These are phyloP conservation scores for Myopa tessellatipennis DNA, from an alignment of 2,888 invertebrate species.

Conservation along the genomic window DNA sequence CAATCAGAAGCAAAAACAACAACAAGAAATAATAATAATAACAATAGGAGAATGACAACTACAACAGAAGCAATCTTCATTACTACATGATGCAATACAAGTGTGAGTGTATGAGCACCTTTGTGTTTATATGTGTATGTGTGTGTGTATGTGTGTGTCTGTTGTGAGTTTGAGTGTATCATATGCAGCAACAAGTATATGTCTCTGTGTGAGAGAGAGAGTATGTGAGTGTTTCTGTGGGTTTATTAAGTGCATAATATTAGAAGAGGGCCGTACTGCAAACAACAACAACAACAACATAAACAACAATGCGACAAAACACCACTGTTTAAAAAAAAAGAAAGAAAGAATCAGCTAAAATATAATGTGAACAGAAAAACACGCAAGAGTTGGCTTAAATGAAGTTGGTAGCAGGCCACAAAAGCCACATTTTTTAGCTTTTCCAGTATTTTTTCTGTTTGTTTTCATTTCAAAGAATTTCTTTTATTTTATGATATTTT, in stretches of 20 bases:
- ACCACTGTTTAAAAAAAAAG: not conserved
- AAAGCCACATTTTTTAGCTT: not conserved
- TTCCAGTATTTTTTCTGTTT: too few species aligned
- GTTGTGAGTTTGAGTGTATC: not conserved
- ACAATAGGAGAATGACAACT: not conserved
- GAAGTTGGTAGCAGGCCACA: slow-evolving; percentile 9
- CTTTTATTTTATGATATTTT: not conserved
- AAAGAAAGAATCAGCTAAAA: not conserved
- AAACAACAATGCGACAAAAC: not conserved
- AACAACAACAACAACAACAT: not conserved
- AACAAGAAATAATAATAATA: not conserved
- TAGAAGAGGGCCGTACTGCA: not conserved
- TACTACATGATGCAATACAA: not conserved
- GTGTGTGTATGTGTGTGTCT: not conserved
- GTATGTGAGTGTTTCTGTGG: not conserved
- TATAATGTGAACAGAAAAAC: not conserved
- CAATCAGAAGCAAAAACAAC: not conserved
- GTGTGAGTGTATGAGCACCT: not conserved
- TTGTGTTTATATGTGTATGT: not conserved
- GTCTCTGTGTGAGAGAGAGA: not conserved
- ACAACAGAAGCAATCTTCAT: not conserved
- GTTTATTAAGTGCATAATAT: slow-evolving; percentile 16
- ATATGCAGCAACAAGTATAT: not conserved
- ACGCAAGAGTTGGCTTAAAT: slow-evolving; percentile 8
- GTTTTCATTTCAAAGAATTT: not conserved